A percentile compares a stretch with the other conserved stretches of the same genome.
Evolutionary conservation across 1,140 invertebrate species (phyloP).

Genomic region (Globodera ellingtonae): DNA sequence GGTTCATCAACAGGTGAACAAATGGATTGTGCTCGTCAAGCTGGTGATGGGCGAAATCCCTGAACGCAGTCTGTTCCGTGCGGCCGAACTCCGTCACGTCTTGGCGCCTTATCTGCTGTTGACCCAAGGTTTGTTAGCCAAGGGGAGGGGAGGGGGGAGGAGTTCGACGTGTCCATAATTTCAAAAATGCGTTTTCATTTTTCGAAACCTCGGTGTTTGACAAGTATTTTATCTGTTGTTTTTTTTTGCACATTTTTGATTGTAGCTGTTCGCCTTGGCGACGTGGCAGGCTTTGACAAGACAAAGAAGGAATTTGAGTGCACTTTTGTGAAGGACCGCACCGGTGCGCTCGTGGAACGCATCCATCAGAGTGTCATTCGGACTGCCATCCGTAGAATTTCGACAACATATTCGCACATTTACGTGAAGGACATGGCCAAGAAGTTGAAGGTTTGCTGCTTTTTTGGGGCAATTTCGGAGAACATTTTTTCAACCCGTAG

Average conservation of each 20-base stretch:
- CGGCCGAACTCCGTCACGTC: neutral
- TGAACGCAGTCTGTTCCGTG: constrained; percentile 4
- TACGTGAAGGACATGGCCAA: constrained; percentile 89
- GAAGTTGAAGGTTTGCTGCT: constrained; percentile 74
- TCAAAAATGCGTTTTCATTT: too few relatives aligned
- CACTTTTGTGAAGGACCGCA: constrained; percentile 58
- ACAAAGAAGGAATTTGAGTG: constrained; percentile 77
- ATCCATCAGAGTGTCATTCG: constrained; percentile 98
- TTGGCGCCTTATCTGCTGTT: neutral
- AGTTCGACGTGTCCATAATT: too few relatives aligned
- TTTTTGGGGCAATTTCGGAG: too few relatives aligned
- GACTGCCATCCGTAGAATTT: constrained; percentile 94
- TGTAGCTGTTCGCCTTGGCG: constrained; percentile 86
- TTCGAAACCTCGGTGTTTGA: too few relatives aligned
- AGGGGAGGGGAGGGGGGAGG: neutral
- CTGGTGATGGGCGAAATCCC: constrained; percentile 8
- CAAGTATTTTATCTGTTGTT: neutral
- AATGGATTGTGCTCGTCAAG: constrained; percentile 9
- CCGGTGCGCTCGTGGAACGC: constrained; percentile 67
- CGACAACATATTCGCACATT: constrained; percentile 92
- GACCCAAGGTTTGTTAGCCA: neutral
- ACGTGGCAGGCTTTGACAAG: constrained; percentile 88
- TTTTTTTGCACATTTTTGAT: constrained; percentile 7
- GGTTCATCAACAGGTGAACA: neutral
- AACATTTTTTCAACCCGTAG: too few relatives aligned